Evolutionary conservation across 2,888 invertebrate species (phyloP).

Genomic region (Galeruca laticollis): DNA sequence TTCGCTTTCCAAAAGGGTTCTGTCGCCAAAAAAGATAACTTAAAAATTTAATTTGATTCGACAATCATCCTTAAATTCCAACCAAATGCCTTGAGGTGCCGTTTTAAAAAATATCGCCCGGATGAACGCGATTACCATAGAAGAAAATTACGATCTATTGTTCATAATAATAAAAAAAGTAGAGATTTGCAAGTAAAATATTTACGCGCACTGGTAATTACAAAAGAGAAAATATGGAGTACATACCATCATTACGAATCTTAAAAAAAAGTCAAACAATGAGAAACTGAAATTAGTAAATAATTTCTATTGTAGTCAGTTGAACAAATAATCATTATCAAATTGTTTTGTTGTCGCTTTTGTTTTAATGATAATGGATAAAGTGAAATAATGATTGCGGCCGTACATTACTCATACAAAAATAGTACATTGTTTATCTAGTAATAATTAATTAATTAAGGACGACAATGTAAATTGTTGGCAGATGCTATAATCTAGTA

Average conservation of each 20-base stretch:
- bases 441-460: too few species aligned
- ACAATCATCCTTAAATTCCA: too few species aligned
- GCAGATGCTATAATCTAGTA: too few species aligned
- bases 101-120: not conserved
- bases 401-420: not conserved
- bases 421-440: too few species aligned
- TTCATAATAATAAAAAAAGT: not conserved
- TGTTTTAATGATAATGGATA: constrained; percentile 5
- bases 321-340: not conserved
- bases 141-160: constrained; percentile 6
- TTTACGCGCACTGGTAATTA: not conserved
- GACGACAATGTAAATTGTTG: too few species aligned
- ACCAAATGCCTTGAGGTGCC: too few species aligned
- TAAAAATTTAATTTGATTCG: too few species aligned
- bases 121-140: not conserved
- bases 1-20: too few species aligned
- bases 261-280: constrained; percentile 19
- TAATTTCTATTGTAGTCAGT: constrained; percentile 15
- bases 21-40: too few species aligned
- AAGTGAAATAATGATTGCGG: constrained; percentile 11
- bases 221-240: constrained; percentile 20
- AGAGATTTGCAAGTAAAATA: constrained; percentile 14
- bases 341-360: not conserved
- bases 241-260: constrained; percentile 15
- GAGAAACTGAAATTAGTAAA: constrained; percentile 21